Evolutionary conservation across 2,113 vertebrate species (phyloP), one percentile per base, ranked within the genome.

Genomic region (Lamprologus ornatipinnis): DNA sequence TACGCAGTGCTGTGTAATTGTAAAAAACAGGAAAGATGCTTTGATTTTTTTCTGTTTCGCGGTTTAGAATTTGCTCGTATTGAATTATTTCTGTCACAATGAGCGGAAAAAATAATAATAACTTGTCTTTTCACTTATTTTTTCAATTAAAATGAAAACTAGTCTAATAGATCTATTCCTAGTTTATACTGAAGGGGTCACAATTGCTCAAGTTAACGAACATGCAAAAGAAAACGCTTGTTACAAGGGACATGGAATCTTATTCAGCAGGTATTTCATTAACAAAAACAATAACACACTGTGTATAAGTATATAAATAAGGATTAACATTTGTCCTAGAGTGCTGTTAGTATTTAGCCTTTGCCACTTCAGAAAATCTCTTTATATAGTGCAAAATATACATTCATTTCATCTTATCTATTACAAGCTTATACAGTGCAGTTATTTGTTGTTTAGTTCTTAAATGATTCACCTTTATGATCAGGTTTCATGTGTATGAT

Each of bases 181-280:
- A 9, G 9, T 81, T 83, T 70, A 63, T 47, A 70, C 95, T 93
- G 91, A 93, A 93, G 94, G 92, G 87, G 94, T 95, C 94, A 95
- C 92, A 94, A 81, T 92, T 92, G 92, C 73, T 81, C 84, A 91
- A 88, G 73, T 57, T 91, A 92, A 82, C 19, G 57, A 82, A 85
- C n/a, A 26, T 9, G 13, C 21, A n/a, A 65, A 19, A 15, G 83
- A 79, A 87, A 79, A 75, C 21, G 14, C 49, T 35, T 51, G n/a
- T 63, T 73, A 49, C 49, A 68, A 35, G 33, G 10, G 14, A 75
- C 21, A 51, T 55, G 79, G 81, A 17, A 31, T 26, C 6, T 79
- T 81, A 26, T 87, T 83, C 26, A 88, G 40, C 47, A 28, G 68
- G 40, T 47, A 26, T 73, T 73, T 45, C 33, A 65, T 65, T 65